Evolutionary conservation across 2,888 invertebrate genomes (phyloP).

Genomic region (Trichogramma evanescens): DNA sequence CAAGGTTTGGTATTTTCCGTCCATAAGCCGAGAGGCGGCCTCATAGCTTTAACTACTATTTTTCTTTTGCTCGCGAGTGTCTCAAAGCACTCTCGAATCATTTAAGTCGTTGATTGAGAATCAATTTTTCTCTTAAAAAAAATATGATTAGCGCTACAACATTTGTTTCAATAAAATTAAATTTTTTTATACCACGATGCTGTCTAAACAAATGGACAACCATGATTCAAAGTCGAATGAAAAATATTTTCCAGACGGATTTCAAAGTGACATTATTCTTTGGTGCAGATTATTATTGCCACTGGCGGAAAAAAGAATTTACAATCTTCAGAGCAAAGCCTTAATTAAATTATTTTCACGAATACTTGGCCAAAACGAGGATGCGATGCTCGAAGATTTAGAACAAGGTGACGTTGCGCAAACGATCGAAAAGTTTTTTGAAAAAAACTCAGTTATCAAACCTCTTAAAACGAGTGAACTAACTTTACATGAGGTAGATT

Average conservation of each 20-base stretch:
- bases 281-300: conserved; percentile 82
- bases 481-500: conserved; percentile 57
- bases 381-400: conserved; percentile 77
- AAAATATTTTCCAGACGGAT: conserved; percentile 51
- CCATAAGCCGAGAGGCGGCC: too few relatives aligned
- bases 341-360: conserved; percentile 80
- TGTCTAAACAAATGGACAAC: too few relatives aligned
- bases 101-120: too few relatives aligned
- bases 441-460: conserved; percentile 54
- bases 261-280: conserved; percentile 69
- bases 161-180: too few relatives aligned
- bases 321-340: conserved; percentile 89
- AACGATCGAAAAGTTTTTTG: conserved; percentile 73
- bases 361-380: conserved; percentile 66
- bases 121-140: too few relatives aligned
- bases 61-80: too few relatives aligned
- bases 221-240: too few relatives aligned
- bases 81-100: too few relatives aligned
- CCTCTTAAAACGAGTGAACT: conserved; percentile 64
- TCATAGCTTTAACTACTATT: too few relatives aligned
- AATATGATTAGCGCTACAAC: too few relatives aligned
- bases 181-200: too few relatives aligned
- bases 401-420: conserved; percentile 88
- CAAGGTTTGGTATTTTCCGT: too few relatives aligned
- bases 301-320: conserved; percentile 73